These are phyloP conservation scores for Hypothenemus hampei DNA, from an alignment of 1,140 invertebrate genomes.

Conservation along the genomic window DNA sequence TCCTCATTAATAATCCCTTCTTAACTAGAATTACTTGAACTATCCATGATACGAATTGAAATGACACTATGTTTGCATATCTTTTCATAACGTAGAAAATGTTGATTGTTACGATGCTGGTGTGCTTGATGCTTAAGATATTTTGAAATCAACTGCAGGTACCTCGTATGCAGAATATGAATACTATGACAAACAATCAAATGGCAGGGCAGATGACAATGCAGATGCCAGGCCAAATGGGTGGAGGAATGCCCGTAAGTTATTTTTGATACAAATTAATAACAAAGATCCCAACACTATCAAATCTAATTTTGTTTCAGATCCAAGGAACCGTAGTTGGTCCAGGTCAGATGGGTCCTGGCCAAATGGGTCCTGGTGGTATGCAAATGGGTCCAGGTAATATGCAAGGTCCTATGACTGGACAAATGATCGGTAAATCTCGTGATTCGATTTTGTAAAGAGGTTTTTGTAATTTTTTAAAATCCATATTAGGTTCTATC, in stretches of 20 bases:
- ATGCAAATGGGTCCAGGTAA: constrained; percentile 47
- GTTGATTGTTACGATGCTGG: no score
- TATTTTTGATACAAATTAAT: neutral
- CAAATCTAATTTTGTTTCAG: no score
- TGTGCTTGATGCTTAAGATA: no score
- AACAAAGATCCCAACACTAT: no score
- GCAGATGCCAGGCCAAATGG: constrained; percentile 46
- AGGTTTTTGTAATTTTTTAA: constrained; percentile 5
- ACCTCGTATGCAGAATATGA: constrained; percentile 38
- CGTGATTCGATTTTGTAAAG: neutral
- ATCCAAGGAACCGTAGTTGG: constrained; percentile 18
- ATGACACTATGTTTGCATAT: no score
- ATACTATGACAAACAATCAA: constrained; percentile 40
- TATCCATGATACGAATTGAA: no score
- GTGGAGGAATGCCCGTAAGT: constrained; percentile 35
- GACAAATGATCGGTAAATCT: constrained; percentile 37
- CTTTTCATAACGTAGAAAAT: no score
- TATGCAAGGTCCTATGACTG: constrained; percentile 48
- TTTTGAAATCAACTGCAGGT: constrained; percentile 13
- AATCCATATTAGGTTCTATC: constrained; percentile 40
- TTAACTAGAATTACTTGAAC: no score
- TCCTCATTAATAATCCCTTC: no score
- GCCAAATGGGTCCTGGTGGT: constrained; percentile 24
- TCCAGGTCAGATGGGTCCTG: constrained; percentile 12
- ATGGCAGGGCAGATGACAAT: constrained; percentile 33